Base-by-base conservation (phyloP, 2,888 invertebrate genomes). In the Notodonta ziczac region DNA sequence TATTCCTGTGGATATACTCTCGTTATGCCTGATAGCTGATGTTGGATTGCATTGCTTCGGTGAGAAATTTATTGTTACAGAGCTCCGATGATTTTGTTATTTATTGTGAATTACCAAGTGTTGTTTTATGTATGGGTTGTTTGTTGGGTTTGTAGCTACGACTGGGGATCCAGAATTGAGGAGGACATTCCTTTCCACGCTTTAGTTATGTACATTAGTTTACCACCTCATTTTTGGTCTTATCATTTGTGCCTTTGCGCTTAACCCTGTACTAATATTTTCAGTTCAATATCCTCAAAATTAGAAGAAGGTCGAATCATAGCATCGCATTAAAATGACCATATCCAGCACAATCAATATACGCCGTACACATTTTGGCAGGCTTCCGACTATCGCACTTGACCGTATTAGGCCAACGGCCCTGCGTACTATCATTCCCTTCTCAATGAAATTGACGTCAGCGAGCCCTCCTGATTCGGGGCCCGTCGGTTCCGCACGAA, bases 1-100 rank as follows among this genome's bases (percentile, higher is more conserved):
- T 86, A 87, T 86, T 85, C 81, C 81, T 76, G 83, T 70, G 73
- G 66, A 63, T 65, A 63, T 62, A 63, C 53, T 64, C 62, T 58
- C 32, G 55, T 39, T 54, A 40, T 55, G 48, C 56, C 61, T 64
- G 61, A 67, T 70, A 65, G 59, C 59, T 58, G 61, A 61, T 39
- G 52, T 42, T 46, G 10, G 60, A 63, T 58, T 62, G 63, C 63
- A 59, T 46, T 58, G 24, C 48, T 52, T 55, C 56, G 63, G 24
- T 65, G 58, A 65, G 58, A 64, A 52, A 39, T 61, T 62, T 56
- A 65, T 65, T 13, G 52, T 10, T 13, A 32, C 32, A 32, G 24
- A 32, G 32, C 13, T 52, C 4, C 2, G 52, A 52, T 32, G 32
- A 32, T 32, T 4, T 35, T 35, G 7, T 50, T 46, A 16, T 16